Conservation (phyloP, 2,797 vertebrate genomes). For the Melanitta fusca region DNA sequence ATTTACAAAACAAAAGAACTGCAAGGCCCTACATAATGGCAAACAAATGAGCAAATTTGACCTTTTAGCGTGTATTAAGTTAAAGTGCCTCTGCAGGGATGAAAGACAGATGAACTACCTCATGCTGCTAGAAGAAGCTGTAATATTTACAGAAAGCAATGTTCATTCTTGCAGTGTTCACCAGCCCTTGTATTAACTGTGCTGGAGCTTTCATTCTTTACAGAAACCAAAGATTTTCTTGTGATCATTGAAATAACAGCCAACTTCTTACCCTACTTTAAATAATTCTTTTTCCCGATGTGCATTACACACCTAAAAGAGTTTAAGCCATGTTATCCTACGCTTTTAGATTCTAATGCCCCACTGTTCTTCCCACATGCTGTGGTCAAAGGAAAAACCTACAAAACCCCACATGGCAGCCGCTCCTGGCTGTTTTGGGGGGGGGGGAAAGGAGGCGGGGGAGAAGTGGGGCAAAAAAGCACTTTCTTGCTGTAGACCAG, state of each 20-base stretch:
- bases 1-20: conserved; percentile 1
- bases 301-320: neutral
- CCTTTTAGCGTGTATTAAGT: neutral
- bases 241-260: neutral
- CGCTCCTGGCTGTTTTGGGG: neutral
- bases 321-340: neutral
- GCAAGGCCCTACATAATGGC: neutral
- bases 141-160: neutral
- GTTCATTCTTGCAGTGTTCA: neutral
- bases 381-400: neutral
- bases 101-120: neutral
- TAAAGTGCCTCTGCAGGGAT: neutral
- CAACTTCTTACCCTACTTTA: neutral
- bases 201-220: neutral
- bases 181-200: neutral
- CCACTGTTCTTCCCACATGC: neutral
- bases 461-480: too few relatives aligned
- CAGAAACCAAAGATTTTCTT: neutral
- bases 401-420: neutral
- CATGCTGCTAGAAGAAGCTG: neutral
- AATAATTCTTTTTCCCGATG: neutral
- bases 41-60: neutral
- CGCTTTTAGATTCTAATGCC: neutral
- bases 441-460: too few relatives aligned
- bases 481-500: neutral